Percentiles rank a stretch among this genome's conserved stretches.
Evolutionary conservation across 2,797 vertebrate species (phyloP).

Genomic region (Sus cebifrons): DNA sequence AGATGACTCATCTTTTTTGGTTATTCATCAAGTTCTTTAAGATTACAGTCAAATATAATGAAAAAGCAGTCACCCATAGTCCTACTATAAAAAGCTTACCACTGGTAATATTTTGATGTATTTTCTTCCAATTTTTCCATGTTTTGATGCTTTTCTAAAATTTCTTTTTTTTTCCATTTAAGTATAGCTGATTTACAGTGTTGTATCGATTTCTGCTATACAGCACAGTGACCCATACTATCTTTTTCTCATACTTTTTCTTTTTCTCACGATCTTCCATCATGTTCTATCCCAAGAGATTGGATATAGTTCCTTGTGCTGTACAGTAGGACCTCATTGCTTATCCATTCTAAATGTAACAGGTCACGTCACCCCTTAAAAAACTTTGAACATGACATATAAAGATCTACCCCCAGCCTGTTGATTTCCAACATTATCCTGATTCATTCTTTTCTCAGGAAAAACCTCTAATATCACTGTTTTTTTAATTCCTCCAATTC

Average conservation of each 20-base stretch:
- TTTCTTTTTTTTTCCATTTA: background rate
- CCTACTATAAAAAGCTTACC: background rate
- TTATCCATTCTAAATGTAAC: too few relatives aligned
- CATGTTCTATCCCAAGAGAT: too few relatives aligned
- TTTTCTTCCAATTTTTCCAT: constrained; percentile 6
- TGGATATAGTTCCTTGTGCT: too few relatives aligned
- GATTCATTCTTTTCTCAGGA: background rate
- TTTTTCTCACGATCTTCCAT: too few relatives aligned
- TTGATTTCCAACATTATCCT: background rate
- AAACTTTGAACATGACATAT: background rate
- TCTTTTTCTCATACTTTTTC: too few relatives aligned
- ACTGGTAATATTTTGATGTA: constrained; percentile 12
- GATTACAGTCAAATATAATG: constrained; percentile 60
- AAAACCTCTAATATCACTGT: background rate
- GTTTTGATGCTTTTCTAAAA: background rate
- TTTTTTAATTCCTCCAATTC: constrained; percentile 10
- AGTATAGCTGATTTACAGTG: too few relatives aligned
- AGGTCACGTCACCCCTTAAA: background rate
- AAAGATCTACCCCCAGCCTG: background rate
- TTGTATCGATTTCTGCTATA: too few relatives aligned
- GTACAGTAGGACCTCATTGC: too few relatives aligned
- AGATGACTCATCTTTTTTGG: constrained; percentile 68
- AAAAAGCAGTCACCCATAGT: background rate
- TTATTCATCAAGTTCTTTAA: constrained; percentile 70
- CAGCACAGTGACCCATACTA: too few relatives aligned